A percentile compares a stretch with the other conserved stretches of the same genome.
Conservation (phyloP, 2,888 invertebrate species). For the Amiota minor region DNA sequence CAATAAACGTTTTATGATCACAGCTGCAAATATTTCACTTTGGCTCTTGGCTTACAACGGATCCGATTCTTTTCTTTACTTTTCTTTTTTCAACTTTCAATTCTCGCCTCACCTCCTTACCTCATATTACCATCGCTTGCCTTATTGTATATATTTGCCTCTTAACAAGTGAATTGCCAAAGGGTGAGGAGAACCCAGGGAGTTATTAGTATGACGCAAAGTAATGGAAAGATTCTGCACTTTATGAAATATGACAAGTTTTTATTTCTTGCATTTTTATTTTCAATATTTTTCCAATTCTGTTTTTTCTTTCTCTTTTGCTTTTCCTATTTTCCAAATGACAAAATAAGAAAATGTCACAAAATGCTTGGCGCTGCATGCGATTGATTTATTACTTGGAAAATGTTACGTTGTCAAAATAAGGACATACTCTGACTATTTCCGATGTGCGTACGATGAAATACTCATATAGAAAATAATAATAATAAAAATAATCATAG, state of each 20-base stretch:
- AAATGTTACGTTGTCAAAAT: background rate
- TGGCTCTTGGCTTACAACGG: background rate
- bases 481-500: too few species aligned
- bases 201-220: too few species aligned
- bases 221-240: background rate
- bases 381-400: conserved; percentile 16
- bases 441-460: background rate
- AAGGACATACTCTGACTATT: background rate
- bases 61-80: background rate
- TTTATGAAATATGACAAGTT: conserved; percentile 23
- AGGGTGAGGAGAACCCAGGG: too few species aligned
- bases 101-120: background rate
- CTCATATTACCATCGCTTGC: background rate
- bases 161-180: background rate
- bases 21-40: conserved; percentile 55
- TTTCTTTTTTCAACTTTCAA: background rate
- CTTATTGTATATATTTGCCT: background rate
- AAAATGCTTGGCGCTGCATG: conserved; percentile 6
- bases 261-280: background rate
- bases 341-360: conserved; percentile 5
- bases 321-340: too few species aligned
- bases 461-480: too few species aligned
- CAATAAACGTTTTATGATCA: conserved; percentile 64
- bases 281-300: background rate
- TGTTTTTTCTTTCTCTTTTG: background rate